These are phyloP conservation scores for Trogon melanurus DNA, from an alignment of 2,113 vertebrate genomes.

Conservation along the genomic window DNA sequence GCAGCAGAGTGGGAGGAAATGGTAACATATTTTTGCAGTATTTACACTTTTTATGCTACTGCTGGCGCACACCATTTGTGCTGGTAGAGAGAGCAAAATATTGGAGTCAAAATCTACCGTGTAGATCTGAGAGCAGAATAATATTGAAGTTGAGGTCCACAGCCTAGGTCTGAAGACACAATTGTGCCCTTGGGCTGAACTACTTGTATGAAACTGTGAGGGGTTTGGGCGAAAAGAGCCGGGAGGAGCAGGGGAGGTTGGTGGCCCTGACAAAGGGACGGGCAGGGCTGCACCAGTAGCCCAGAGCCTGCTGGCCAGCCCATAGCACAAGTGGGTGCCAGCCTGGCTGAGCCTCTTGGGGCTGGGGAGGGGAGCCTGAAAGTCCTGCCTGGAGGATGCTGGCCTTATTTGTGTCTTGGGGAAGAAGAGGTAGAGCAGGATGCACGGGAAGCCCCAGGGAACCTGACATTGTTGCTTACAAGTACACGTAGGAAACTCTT, in stretches of 20 bases:
- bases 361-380: background rate
- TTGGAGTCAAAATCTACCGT: conserved; percentile 45
- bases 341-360: rapidly evolving
- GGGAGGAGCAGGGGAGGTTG: rapidly evolving
- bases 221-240: background rate
- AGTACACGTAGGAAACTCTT: background rate
- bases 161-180: background rate
- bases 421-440: background rate
- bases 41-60: conserved; percentile 72
- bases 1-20: conserved; percentile 63
- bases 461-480: background rate
- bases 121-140: conserved; percentile 39
- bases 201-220: background rate
- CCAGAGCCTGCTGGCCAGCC: background rate
- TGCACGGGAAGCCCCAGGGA: background rate
- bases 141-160: background rate
- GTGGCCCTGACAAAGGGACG: rapidly evolving
- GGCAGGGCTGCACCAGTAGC: background rate
- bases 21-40: conserved; percentile 71
- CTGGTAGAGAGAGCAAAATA: conserved; percentile 48
- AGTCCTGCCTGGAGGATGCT: background rate
- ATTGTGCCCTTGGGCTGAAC: background rate
- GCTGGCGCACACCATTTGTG: conserved; percentile 44
- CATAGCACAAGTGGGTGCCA: rapidly evolving
- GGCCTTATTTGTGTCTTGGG: rapidly evolving